A percentile compares a stretch with the other conserved stretches of the same genome.
phyloP scores from a whole-genome alignment of 1,140 invertebrate species.

The Drosophila nasuta region DNA sequence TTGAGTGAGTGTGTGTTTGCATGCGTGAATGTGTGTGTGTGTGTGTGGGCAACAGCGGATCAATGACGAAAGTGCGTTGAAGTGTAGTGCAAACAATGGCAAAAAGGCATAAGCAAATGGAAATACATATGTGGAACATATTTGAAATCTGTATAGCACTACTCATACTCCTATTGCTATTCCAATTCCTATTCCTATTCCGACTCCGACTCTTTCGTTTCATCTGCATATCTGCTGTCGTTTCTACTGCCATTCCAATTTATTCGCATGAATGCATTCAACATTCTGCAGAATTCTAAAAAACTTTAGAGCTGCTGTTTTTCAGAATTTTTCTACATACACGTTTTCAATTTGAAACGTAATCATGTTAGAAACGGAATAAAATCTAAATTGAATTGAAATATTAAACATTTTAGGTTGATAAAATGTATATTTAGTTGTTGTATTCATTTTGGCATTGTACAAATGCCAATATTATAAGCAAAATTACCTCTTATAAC shows the following conservation, averaged over 20 bases:
- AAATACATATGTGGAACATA: conserved; percentile 46
- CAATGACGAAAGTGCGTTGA: conserved; percentile 81
- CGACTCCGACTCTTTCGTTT: not conserved
- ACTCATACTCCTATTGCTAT: not conserved
- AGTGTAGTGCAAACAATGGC: conserved; percentile 81
- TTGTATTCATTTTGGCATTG: too few species aligned
- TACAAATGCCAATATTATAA: too few species aligned
- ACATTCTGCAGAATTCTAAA: conserved; percentile 1
- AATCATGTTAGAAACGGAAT: too few species aligned
- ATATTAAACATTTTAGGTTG: too few species aligned
- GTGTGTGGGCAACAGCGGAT: conserved; percentile 49
- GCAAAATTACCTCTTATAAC: too few species aligned
- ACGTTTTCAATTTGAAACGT: too few species aligned
- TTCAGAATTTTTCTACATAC: too few species aligned
- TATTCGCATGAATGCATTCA: conserved; percentile 33
- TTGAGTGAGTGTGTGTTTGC: not conserved
- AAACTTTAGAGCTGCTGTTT: not conserved
- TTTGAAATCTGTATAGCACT: conserved; percentile 44
- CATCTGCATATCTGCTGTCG: not conserved
- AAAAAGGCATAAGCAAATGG: conserved; percentile 71
- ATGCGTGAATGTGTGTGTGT: not conserved
- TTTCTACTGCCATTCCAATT: conserved; percentile 4
- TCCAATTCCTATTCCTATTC: not conserved
- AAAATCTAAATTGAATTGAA: too few species aligned
- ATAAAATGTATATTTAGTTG: too few species aligned